phyloP scores from a whole-genome alignment of 2,888 invertebrate genomes.

The Cephus spinipes region DNA sequence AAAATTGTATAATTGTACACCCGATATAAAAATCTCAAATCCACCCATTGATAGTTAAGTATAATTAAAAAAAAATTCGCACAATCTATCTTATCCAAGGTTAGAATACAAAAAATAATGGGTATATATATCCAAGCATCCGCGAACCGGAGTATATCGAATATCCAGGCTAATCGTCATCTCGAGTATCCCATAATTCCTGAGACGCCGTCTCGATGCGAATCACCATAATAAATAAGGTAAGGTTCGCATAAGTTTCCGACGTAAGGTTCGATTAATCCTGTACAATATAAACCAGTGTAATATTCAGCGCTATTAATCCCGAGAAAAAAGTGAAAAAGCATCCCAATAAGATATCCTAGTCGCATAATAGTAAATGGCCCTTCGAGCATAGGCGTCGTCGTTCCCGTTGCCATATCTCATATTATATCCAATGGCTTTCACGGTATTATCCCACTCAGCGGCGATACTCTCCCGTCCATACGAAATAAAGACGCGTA shows the following conservation, averaged over 20 bases:
- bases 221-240: neutral
- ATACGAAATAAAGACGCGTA: neutral
- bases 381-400: constrained; percentile 1
- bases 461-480: neutral
- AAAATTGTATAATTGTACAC: neutral
- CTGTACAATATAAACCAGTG: neutral
- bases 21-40: neutral
- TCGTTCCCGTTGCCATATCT: neutral
- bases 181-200: neutral
- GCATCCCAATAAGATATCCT: neutral
- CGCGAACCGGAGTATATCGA: neutral
- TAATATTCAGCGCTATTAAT: neutral
- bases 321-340: neutral
- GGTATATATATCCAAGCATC: neutral
- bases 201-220: neutral
- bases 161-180: neutral
- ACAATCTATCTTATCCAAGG: neutral
- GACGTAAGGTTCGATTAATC: neutral
- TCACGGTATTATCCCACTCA: neutral
- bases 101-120: neutral
- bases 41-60: neutral
- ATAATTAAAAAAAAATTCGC: neutral
- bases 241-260: neutral
- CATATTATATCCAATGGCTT: neutral
- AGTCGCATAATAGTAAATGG: neutral